Evolutionary conservation across 2,113 vertebrate species (phyloP), one percentile per base, ranked within the genome.

Genomic region (Jacana jacana): DNA sequence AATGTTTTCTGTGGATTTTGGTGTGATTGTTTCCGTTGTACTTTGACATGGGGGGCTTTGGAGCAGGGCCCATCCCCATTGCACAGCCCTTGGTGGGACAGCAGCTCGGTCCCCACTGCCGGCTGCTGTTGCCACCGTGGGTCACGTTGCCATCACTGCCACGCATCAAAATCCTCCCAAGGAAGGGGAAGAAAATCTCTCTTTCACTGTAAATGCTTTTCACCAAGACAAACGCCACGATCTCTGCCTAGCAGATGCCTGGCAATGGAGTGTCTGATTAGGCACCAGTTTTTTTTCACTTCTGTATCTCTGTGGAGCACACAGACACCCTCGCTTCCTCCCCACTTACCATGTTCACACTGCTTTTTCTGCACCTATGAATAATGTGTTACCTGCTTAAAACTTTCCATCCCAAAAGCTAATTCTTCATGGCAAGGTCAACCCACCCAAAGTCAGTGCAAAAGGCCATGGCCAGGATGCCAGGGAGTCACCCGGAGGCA

Each of bases 261-360:
- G 90, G 93, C 80, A 96, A 86, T 35, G 63, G 61, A 63, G 17
- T 28, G 27, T 23, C 80, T 91, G 84, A 96, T 82, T 89, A 93
- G 63, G n/a, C 52, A 83, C 68, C 63, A 78, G 83, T 28, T 88
- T 92, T 88, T 66, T 70, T 87, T 40, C 55, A 51, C 68, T 78
- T 40, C 80, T 88, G 3, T 95, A 91, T 93, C 94, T 93, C 83
- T 70, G 46, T 3, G 3, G 42, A 95, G 78, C 91, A 91, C 1
- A 0, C 71, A 86, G 88, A 58, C 19, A 33, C 60, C 31, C 17
- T 7, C 7, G 7, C 52, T 3, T 2, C 2, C 14, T 27, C 58
- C 64, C 7, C 4, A n/a, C 31, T 88, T 55, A 33, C 20, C 0
- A 0, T 4, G 27, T 17, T 31, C 46, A 39, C 0, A 0, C 55